Conservation (phyloP, 2,113 vertebrate species). For the Microcebus murinus region DNA sequence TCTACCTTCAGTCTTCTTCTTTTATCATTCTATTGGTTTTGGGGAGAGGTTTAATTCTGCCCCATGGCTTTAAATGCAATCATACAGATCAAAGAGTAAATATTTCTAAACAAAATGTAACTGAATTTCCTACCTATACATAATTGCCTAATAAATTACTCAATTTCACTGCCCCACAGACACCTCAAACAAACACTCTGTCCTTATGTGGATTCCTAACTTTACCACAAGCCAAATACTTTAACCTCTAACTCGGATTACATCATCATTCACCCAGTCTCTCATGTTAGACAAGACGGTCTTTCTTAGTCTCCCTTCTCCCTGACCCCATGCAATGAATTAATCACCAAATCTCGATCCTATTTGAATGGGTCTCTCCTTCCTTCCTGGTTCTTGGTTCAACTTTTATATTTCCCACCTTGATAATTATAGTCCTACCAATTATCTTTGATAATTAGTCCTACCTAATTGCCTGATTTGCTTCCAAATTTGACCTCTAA, state of each 20-base stretch:
- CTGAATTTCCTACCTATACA: not conserved
- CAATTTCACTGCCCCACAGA: not conserved
- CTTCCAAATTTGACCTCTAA: not conserved
- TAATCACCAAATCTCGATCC: not conserved
- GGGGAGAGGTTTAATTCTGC: not conserved
- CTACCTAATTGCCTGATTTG: not conserved
- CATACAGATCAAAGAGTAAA: not conserved
- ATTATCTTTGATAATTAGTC: too few relatives aligned
- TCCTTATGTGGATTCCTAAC: not conserved
- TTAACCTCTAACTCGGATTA: not conserved
- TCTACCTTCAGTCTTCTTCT: not conserved
- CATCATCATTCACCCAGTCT: not conserved
- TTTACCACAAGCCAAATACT: not conserved
- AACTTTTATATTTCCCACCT: not conserved
- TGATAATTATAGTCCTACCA: not conserved
- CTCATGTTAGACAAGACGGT: not conserved
- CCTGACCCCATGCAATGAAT: not conserved
- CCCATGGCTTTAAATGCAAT: not conserved
- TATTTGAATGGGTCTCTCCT: not conserved
- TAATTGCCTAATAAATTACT: not conserved
- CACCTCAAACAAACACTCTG: not conserved
- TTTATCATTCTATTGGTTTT: not conserved
- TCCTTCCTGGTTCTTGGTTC: not conserved
- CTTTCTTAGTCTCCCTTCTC: not conserved
- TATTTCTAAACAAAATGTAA: conserved; percentile 19